Evolutionary conservation across 2,797 vertebrate genomes (phyloP).

Genomic region (Chelon auratus): DNA sequence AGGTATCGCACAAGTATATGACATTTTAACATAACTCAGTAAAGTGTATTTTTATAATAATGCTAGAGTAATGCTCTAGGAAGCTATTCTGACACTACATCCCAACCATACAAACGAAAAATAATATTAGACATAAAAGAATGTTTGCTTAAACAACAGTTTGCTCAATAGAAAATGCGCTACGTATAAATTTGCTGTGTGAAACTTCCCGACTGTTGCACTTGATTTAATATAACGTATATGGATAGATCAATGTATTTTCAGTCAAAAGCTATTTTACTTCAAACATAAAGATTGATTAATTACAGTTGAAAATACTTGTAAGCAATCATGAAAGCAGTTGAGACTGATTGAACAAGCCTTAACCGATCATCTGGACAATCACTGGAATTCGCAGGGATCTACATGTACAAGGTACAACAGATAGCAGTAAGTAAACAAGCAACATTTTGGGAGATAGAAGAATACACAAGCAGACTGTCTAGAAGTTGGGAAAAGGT

Average conservation of each 20-base stretch:
- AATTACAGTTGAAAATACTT: neutral
- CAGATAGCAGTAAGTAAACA: slow-evolving; percentile 7
- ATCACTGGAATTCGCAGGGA: neutral
- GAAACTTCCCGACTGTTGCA: too few relatives aligned
- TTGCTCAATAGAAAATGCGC: too few relatives aligned
- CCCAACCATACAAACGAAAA: neutral
- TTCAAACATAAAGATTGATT: neutral
- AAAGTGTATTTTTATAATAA: neutral
- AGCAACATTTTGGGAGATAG: slow-evolving; percentile 16
- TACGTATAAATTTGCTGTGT: too few relatives aligned
- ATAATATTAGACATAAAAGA: too few relatives aligned
- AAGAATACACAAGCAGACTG: neutral
- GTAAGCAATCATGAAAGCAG: neutral
- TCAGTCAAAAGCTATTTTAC: neutral
- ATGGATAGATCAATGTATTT: neutral
- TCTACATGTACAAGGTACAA: slow-evolving; percentile 9
- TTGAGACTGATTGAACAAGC: slow-evolving; percentile 3
- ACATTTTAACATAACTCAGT: neutral
- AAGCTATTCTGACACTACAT: neutral
- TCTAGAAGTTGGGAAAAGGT: neutral
- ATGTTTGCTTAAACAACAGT: too few relatives aligned
- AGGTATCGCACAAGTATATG: too few relatives aligned
- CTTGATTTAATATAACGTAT: too few relatives aligned
- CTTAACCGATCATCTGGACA: neutral
- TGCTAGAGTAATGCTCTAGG: neutral